Conservation (phyloP, 2,113 vertebrate genomes). For the Thymallus thymallus region DNA sequence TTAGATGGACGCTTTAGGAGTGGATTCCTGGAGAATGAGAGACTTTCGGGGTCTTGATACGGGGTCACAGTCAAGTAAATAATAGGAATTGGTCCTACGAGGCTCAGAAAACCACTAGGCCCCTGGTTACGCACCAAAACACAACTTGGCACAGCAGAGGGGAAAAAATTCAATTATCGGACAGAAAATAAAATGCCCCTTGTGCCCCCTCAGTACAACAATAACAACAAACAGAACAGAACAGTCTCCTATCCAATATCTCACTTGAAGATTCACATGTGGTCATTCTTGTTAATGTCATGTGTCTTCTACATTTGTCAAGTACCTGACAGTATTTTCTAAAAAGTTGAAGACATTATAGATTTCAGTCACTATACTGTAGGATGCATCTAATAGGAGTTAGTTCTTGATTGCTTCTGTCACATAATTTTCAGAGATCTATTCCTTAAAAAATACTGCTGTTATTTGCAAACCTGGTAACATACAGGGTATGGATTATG, state of each 20-base stretch:
- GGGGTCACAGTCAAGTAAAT: slow-evolving; percentile 74
- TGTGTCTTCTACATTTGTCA: neutral
- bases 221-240: slow-evolving; percentile 57
- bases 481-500: no score
- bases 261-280: neutral
- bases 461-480: no score
- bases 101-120: slow-evolving; percentile 60
- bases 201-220: slow-evolving; percentile 50
- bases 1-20: slow-evolving; percentile 69
- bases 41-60: slow-evolving; percentile 63
- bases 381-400: no score
- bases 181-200: slow-evolving; percentile 65
- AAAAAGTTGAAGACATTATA: no score
- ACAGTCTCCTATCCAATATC: slow-evolving; percentile 37
- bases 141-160: slow-evolving; percentile 49
- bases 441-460: no score
- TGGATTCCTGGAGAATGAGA: slow-evolving; percentile 63
- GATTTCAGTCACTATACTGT: no score
- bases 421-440: no score
- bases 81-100: slow-evolving; percentile 69
- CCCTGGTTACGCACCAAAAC: slow-evolving; percentile 57
- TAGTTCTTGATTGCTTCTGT: no score
- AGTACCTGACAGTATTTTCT: neutral
- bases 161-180: slow-evolving; percentile 66
- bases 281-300: neutral